Evolutionary conservation across 2,113 vertebrate species (phyloP).

Genomic region (Phyllopteryx taeniolatus): DNA sequence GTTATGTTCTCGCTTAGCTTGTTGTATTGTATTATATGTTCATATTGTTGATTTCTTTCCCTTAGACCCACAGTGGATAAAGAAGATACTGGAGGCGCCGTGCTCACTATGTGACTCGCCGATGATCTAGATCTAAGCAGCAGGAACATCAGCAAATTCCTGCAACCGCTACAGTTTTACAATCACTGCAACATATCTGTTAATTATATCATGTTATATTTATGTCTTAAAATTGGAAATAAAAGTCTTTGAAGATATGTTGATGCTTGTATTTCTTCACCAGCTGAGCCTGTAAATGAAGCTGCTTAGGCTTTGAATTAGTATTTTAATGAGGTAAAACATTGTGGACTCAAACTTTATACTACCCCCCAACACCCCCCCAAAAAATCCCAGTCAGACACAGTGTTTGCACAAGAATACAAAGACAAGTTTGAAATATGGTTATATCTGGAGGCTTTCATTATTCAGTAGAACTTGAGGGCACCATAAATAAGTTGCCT

Average conservation of each 20-base stretch:
- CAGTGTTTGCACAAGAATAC: conserved; percentile 45
- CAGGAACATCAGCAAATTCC: conserved; percentile 27
- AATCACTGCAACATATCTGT: conserved; percentile 18
- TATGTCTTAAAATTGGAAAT: conserved; percentile 45
- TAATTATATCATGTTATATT: conserved; percentile 36
- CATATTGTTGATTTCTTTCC: neutral
- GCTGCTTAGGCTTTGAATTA: conserved; percentile 5
- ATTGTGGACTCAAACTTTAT: conserved; percentile 59
- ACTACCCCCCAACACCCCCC: conserved; percentile 4
- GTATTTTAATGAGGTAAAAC: conserved; percentile 53
- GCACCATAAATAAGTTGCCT: conserved; percentile 61
- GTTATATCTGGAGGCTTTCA: conserved; percentile 52
- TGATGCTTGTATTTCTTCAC: conserved; percentile 24
- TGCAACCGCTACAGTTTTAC: conserved; percentile 17
- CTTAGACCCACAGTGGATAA: conserved; percentile 95
- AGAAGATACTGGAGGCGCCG: conserved; percentile 85
- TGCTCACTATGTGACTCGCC: conserved; percentile 94
- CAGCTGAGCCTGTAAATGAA: conserved; percentile 25
- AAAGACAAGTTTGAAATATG: conserved; percentile 54
- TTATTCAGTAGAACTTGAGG: conserved; percentile 65
- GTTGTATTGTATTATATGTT: neutral
- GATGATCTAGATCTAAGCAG: conserved; percentile 74
- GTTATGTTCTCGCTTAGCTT: neutral
- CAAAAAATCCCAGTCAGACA: conserved; percentile 40
- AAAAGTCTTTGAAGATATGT: conserved; percentile 52